Percentiles rank a stretch among this genome's conserved stretches.
Conservation (phyloP, 2,113 vertebrate genomes). For the Telmatochromis bifrenatus region DNA sequence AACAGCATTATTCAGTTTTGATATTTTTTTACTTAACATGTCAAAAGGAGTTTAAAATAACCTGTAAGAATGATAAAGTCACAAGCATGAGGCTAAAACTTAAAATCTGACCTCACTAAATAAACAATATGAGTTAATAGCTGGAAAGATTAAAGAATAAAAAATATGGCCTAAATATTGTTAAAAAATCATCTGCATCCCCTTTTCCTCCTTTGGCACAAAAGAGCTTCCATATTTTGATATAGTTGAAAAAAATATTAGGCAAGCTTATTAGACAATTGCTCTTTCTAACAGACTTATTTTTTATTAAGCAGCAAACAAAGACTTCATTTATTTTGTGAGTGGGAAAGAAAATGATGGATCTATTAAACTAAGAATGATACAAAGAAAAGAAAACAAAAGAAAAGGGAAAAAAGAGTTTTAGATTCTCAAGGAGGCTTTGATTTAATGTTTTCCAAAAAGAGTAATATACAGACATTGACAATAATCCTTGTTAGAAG, state of each 20-base stretch:
- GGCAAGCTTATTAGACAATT: neutral
- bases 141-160: neutral
- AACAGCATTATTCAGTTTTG: neutral
- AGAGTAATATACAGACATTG: neutral
- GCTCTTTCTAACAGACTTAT: neutral
- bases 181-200: neutral
- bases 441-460: neutral
- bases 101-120: neutral
- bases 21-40: neutral
- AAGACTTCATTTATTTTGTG: neutral
- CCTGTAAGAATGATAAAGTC: neutral
- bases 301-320: neutral
- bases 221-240: neutral
- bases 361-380: neutral
- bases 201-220: neutral
- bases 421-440: neutral
- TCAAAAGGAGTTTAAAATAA: neutral
- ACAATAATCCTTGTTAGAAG: neutral
- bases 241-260: neutral
- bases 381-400: neutral
- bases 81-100: neutral
- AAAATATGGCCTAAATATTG: neutral
- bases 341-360: neutral
- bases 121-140: neutral
- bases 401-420: neutral